A percentile compares a stretch with the other conserved stretches of the same genome.
Evolutionary conservation across 2,113 vertebrate species (phyloP).

Genomic region (Chinchilla lanigera): DNA sequence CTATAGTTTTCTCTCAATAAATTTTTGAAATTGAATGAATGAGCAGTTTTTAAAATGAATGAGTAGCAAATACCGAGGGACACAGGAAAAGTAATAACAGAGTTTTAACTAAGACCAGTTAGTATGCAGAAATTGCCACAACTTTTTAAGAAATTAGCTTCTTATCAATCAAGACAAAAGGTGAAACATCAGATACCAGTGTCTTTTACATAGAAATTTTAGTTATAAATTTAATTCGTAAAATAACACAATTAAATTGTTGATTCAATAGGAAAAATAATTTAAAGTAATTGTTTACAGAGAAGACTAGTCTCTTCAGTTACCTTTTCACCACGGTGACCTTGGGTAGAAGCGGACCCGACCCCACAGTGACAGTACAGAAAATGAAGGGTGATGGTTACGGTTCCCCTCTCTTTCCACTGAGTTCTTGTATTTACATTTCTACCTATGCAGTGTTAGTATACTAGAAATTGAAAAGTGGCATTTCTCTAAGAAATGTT

Average conservation of each 20-base stretch:
- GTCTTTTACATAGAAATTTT: not conserved
- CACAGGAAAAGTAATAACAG: not conserved
- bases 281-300: not conserved
- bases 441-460: not conserved
- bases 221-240: not conserved
- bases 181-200: not conserved
- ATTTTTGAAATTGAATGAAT: not conserved
- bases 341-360: not conserved
- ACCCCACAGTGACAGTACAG: not conserved
- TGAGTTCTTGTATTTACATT: not conserved
- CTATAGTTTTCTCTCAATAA: not conserved
- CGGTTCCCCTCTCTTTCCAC: not conserved
- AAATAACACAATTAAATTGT: not conserved
- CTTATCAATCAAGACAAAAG: not conserved
- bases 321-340: not conserved
- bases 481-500: not conserved
- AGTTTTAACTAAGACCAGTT: not conserved
- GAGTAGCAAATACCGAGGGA: not conserved
- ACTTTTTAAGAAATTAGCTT: not conserved
- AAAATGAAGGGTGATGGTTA: not conserved
- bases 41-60: not conserved
- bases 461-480: not conserved
- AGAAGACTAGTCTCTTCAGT: not conserved
- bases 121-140: not conserved
- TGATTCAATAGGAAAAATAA: not conserved